A percentile compares a stretch with the other conserved stretches of the same genome.
These are phyloP conservation scores for Malurus elegans DNA, from an alignment of 2,113 vertebrate species.

Conservation along the genomic window DNA sequence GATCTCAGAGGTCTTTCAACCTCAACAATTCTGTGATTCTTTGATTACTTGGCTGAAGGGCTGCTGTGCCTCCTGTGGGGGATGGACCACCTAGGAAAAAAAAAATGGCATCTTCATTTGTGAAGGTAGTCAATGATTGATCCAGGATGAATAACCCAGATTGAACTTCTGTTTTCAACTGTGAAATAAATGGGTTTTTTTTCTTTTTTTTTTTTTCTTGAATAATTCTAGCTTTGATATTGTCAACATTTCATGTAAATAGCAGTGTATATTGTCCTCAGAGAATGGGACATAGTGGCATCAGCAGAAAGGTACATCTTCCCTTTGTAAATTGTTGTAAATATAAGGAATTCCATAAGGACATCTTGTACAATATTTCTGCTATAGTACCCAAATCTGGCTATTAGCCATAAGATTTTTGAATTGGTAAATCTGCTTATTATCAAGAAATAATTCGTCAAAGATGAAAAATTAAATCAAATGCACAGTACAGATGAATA, in stretches of 20 bases:
- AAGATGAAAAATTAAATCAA: not conserved
- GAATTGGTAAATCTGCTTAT: not conserved
- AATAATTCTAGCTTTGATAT: not conserved
- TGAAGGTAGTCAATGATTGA: not conserved
- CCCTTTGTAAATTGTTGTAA: not conserved
- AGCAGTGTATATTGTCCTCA: not conserved
- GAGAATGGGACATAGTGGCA: not conserved
- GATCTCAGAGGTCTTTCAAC: not conserved
- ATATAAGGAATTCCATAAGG: not conserved
- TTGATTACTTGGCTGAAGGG: not conserved
- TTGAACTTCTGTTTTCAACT: not conserved
- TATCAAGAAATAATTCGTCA: not conserved
- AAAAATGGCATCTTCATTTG: not conserved
- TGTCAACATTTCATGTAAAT: not conserved
- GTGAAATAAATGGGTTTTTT: not conserved
- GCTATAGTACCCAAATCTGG: not conserved
- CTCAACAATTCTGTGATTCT: not conserved
- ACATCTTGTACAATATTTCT: not conserved
- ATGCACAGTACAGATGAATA: not conserved
- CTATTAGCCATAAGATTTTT: not conserved
- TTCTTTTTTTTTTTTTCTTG: not conserved
- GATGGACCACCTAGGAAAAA: not conserved
- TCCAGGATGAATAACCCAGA: not conserved
- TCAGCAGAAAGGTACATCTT: rapidly evolving
- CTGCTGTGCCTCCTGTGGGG: rapidly evolving